Base-by-base conservation (phyloP, 2,797 vertebrate species). In the Liparis tanakae region DNA sequence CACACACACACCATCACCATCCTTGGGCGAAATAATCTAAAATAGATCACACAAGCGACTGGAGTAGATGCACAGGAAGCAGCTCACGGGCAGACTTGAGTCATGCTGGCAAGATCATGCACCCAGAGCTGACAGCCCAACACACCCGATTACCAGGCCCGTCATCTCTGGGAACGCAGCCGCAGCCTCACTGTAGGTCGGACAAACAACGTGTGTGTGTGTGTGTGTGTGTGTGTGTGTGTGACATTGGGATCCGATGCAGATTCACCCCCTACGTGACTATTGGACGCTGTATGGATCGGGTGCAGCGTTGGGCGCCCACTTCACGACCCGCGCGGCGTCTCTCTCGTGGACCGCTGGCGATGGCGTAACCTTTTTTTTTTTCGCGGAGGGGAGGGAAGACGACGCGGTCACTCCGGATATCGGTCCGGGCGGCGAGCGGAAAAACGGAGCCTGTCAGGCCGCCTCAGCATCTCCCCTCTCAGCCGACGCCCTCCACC, bases 101-200 rank as follows among this genome's bases (percentile, higher is more conserved):
- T 94, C 93, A 95, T 91, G 91, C 91, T 93, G 93, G 93, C 93
- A 93, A 92, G 93, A 94, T 92, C 91, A 90, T 89, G 90, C 90
- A 89, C 90, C 90, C 91, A 82, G 85, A 91, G 87, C 90, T 90
- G 91, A 94, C 91, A 92, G 90, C 85, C 80, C 83, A 90, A 91
- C 92, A 76, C 89, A 89, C 88, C 89, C 89, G 80, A 91, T 93
- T 94, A 92, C 85, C 78, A 63, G 88, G 87, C 87, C 92, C 62
- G 87, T 91, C 90, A 91, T 88, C 87, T 92, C 71, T 78, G 5
- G 15, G 33, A 10, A 90, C 54, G 79, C 81, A 85, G 82, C 83
- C 62, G 8, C 66, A 79, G 80, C 81, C 85, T 67, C 57, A 75
- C 80, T 74, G 83, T 76, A 78, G 76, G 72, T 87, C 61, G 51